Evolutionary conservation across 2,113 vertebrate genomes (phyloP).

Genomic region (Cichladusa arquata): DNA sequence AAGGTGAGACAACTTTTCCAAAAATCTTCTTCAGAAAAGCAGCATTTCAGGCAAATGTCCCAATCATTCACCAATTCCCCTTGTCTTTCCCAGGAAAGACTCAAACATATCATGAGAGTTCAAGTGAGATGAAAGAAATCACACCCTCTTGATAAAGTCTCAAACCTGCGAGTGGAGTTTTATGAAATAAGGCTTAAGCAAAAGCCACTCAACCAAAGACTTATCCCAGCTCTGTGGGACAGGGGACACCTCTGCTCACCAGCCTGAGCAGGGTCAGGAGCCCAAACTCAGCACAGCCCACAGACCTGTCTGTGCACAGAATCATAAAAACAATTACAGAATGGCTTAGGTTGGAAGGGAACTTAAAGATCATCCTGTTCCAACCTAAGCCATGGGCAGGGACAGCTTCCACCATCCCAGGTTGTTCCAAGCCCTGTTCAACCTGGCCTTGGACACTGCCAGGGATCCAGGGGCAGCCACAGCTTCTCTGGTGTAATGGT

Average conservation of each 20-base stretch:
- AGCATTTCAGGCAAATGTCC: background rate
- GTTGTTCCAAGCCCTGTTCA: accelerated
- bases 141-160: background rate
- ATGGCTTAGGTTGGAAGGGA: background rate
- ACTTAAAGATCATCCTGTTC: background rate
- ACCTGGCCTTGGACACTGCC: accelerated
- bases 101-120: background rate
- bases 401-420: accelerated
- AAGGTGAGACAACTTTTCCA: background rate
- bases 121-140: conserved; percentile 1
- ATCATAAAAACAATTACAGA: background rate
- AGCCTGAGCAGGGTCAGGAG: background rate
- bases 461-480: background rate
- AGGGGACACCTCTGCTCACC: background rate
- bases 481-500: background rate
- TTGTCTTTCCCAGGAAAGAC: background rate
- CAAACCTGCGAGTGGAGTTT: background rate
- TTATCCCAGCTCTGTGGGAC: background rate
- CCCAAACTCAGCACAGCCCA: background rate
- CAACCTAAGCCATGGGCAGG: too few species aligned
- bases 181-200: background rate
- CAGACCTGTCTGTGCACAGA: background rate
- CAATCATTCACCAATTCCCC: background rate
- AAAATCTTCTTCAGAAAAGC: background rate
- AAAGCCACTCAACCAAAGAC: conserved; percentile 3